Evolutionary conservation across 2,888 invertebrate species (phyloP), one percentile per base, ranked within the genome.

Genomic region (Netelia fuscicornis): DNA sequence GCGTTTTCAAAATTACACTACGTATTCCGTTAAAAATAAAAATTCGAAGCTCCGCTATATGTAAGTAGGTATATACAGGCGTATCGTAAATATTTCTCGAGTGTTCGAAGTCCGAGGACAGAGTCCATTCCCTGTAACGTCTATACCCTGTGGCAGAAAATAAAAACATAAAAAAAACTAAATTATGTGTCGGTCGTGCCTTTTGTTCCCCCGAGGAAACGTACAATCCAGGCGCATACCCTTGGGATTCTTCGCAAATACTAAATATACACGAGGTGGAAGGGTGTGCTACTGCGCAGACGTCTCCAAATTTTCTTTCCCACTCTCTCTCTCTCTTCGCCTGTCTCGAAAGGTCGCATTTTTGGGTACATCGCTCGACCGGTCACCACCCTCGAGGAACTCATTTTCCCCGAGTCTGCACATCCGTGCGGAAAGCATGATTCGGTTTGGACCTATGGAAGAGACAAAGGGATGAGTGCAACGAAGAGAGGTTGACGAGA

Each of bases 81-180:
- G 30, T 30, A 30, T 30, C 30, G 30, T 30, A 68, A 30, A 60
- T 23, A 52, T 75, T 68, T 81, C 67, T 62, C 17, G 23, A 13
- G 25, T 54, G n/a, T 70, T 74, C 13, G 13, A 68, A 42, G 52
- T 56, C 54, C 13, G 44, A 9, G 8, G 17, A 54, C 52, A 64
- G 3, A 25, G 13, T 71, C 8, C n/a, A n/a, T 65, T 65, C 72
- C 2, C 56, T 54, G 62, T 54, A 80, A 75, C 76, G 75, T 62
- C 70, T 62, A 30, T 30, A 30, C 75, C 67, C 44, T 30, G 72
- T 68, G 77, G 56, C 76, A 48, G 20, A 75, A 17, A 71, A 74
- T 30, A 62, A 67, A 56, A 70, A 58, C 81, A 84, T 68, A 74
- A 56, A 77, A 77, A 62, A 72, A 67, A 52, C n/a, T n/a, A 54